Evolutionary conservation across 2,888 invertebrate genomes (phyloP).

Genomic region (Lasioglossum leucozonium): DNA sequence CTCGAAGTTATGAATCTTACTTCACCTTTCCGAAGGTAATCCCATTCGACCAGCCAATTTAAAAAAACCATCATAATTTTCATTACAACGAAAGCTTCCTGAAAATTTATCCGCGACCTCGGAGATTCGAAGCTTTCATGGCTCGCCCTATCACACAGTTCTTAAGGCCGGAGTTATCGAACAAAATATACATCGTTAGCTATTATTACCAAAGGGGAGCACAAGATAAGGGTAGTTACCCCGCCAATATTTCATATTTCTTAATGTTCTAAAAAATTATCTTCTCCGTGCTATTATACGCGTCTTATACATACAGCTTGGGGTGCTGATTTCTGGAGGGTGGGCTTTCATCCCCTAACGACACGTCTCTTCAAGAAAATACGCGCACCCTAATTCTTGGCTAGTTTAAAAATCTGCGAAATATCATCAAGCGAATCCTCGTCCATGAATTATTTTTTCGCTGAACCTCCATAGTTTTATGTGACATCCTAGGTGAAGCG

Average conservation of each 20-base stretch:
- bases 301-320: neutral
- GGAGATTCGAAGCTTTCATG: neutral
- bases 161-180: neutral
- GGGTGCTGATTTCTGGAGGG: neutral
- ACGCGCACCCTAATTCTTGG: neutral
- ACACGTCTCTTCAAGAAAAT: neutral
- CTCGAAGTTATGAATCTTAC: neutral
- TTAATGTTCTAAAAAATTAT: constrained; percentile 6
- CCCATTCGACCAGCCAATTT: neutral
- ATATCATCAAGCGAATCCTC: neutral
- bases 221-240: neutral
- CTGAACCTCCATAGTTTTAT: neutral
- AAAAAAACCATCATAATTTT: neutral
- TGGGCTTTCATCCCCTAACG: neutral
- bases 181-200: constrained; percentile 8
- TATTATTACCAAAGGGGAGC: constrained; percentile 3
- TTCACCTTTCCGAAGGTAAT: neutral
- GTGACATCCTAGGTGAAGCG: too few relatives aligned
- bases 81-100: neutral
- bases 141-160: neutral
- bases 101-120: neutral
- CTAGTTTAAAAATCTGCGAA: neutral
- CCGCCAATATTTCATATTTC: neutral
- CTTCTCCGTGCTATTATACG: neutral
- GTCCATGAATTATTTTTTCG: neutral